A percentile compares a stretch with the other conserved stretches of the same genome.
These are phyloP conservation scores for Melozone crissalis DNA, from an alignment of 2,113 vertebrate species.

Conservation along the genomic window DNA sequence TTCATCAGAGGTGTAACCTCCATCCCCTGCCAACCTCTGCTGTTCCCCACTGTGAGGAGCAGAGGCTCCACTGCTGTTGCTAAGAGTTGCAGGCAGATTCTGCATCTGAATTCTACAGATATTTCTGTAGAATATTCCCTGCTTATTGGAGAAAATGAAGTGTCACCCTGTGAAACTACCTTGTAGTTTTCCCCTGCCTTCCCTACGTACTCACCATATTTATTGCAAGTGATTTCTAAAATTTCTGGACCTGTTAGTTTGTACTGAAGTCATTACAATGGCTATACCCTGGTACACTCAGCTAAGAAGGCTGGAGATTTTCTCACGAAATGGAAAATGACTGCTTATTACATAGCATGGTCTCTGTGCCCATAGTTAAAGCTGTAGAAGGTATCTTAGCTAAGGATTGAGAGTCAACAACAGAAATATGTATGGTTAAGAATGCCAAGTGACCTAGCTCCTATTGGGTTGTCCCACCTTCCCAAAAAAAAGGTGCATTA, in stretches of 20 bases:
- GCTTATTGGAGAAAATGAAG: neutral
- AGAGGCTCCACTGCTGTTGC: neutral
- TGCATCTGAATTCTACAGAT: neutral
- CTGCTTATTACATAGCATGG: neutral
- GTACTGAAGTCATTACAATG: neutral
- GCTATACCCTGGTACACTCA: neutral
- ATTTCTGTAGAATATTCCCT: neutral
- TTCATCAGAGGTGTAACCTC: neutral
- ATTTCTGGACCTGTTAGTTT: neutral
- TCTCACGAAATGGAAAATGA: neutral
- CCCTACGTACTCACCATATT: neutral
- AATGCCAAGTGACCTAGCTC: neutral
- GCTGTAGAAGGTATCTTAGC: neutral
- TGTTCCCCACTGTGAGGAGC: neutral
- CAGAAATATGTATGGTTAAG: neutral
- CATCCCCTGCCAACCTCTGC: rapidly evolving
- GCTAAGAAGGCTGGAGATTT: neutral
- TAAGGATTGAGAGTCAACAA: neutral
- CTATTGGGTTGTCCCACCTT: neutral
- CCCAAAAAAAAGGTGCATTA: neutral
- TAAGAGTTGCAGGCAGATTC: neutral
- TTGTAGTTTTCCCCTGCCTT: neutral
- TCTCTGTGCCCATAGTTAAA: neutral
- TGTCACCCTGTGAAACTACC: neutral
- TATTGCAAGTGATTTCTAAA: neutral